Evolutionary conservation across 2,113 vertebrate genomes (phyloP).

Genomic region (Patagioenas fasciata): DNA sequence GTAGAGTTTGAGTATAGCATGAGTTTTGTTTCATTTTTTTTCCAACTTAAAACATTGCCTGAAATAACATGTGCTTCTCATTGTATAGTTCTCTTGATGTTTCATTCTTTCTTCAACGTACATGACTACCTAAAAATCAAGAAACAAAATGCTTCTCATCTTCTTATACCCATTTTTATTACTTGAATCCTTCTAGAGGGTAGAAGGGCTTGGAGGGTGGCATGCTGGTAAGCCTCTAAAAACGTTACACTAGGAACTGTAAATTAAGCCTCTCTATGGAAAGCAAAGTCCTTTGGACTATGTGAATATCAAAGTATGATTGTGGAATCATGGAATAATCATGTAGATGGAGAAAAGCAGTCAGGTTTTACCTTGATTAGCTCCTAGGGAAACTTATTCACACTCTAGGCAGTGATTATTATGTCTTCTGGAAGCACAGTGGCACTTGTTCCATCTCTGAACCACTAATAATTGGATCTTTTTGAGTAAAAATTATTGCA

Average conservation of each 20-base stretch:
- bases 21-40: neutral
- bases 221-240: neutral
- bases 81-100: neutral
- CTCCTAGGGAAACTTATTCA: constrained; percentile 56
- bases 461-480: neutral
- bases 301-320: neutral
- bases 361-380: constrained; percentile 43
- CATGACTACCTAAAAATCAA: neutral
- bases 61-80: neutral
- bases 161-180: neutral
- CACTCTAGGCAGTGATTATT: constrained; percentile 19
- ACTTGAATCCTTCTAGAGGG: neutral
- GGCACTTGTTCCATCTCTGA: neutral
- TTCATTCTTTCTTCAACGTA: neutral
- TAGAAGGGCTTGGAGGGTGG: neutral
- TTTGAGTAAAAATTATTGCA: neutral
- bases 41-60: neutral
- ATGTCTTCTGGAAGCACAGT: neutral
- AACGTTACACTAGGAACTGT: constrained; percentile 55
- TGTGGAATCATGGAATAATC: neutral
- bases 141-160: neutral
- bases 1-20: neutral
- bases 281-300: constrained; percentile 6
- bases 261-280: constrained; percentile 76
- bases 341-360: constrained; percentile 47